A percentile compares a stretch with the other conserved stretches of the same genome.
phyloP scores from a whole-genome alignment of 1,140 invertebrate species.

The Eumeta japonica region DNA sequence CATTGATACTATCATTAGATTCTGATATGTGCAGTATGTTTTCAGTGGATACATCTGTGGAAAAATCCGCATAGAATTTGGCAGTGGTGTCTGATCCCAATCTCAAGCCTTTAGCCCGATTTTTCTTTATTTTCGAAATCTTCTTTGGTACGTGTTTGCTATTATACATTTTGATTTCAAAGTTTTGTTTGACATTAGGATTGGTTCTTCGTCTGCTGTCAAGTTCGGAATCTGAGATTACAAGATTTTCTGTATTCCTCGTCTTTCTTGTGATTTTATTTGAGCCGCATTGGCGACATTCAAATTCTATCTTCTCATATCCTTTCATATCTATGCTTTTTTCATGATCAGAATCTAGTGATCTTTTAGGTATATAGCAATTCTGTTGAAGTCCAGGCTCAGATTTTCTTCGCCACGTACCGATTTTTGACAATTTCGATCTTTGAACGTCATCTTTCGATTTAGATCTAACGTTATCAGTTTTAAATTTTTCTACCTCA shows the following conservation, averaged over 20 bases:
- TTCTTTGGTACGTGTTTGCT: constrained; percentile 67
- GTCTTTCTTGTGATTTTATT: constrained; percentile 41
- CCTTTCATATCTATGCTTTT: constrained; percentile 28
- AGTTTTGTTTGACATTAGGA: constrained; percentile 22
- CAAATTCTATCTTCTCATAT: constrained; percentile 46
- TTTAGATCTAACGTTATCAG: constrained; percentile 38
- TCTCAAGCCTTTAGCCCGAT: constrained; percentile 54
- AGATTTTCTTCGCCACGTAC: constrained; percentile 70
- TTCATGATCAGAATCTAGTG: constrained; percentile 38
- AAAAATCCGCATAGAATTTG: constrained; percentile 67
- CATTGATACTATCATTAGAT: constrained; percentile 61
- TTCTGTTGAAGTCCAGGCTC: constrained; percentile 64
- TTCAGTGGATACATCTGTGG: constrained; percentile 57
- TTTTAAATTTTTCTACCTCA: constrained; percentile 30
- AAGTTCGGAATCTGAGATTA: constrained; percentile 35
- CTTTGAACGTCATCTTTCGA: constrained; percentile 54
- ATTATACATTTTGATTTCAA: constrained; percentile 63
- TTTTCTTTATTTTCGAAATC: constrained; percentile 66
- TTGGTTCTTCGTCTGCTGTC: constrained; percentile 25
- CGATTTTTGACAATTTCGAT: constrained; percentile 56
- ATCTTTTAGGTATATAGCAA: constrained; percentile 27
- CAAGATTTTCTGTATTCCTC: constrained; percentile 23
- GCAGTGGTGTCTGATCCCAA: constrained; percentile 56
- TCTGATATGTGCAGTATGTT: constrained; percentile 64
- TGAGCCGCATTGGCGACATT: constrained; percentile 47